Evolutionary conservation across 2,888 invertebrate species (phyloP), one percentile per base, ranked within the genome.

Genomic region (Alsophila aescularia): DNA sequence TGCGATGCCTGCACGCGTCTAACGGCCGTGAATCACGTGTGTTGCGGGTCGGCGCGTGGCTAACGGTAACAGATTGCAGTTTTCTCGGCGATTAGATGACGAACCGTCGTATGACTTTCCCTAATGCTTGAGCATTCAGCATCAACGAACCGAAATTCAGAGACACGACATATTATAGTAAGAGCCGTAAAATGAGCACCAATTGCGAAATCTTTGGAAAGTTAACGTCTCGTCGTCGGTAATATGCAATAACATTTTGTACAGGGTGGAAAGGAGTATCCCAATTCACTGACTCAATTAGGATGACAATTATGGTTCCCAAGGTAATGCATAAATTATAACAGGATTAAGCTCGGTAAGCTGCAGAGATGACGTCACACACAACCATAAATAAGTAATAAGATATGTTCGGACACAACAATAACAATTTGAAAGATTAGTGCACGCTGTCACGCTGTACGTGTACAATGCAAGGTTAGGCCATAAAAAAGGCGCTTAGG

Each of bases 401-500:
- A 44, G 40, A 27, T 14, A 27, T 27, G 10, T 27, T 27, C 7
- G 13, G 3, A 32, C 9, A 15, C 34, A 24, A n/a, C 34, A 27
- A 45, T 45, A 41, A 52, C 29, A 18, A 36, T 52, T 51, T 27
- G 14, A 34, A 34, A 24, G 4, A 24, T 32, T 51, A 43, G 34
- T 16, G 12, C 39, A 18, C 44, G 43, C 7, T 16, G 44, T n/a
- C n/a, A n/a, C n/a, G n/a, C n/a, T n/a, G n/a, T n/a, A n/a, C n/a
- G n/a, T n/a, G n/a, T 42, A 43, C 31, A 32, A 42, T 29, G 42
- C 49, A 40, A 35, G 47, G 52, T 44, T 42, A 45, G 37, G 42
- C 47, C 37, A 51, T 58, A 52, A 52, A 54, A n/a, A 39, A 36
- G 42, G 12, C 42, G 52, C 52, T 45, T 52, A 52, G 52, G 43